Evolutionary conservation across 1,140 invertebrate genomes (phyloP).

Genomic region (Chironomus striatipennis): DNA sequence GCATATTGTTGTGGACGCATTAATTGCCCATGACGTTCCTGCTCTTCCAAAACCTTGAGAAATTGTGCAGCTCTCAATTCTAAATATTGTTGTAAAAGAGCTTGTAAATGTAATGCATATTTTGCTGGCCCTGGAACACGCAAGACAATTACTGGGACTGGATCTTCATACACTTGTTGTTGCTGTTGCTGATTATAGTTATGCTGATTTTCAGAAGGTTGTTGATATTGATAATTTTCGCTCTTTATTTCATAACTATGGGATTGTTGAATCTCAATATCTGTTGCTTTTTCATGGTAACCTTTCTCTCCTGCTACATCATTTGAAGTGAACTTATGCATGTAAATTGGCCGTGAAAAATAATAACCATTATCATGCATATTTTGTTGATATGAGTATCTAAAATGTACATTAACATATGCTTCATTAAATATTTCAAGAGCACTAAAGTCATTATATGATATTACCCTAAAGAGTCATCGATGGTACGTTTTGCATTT

Average conservation of each 20-base stretch:
- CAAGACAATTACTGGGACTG: conserved; percentile 38
- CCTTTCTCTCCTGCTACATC: conserved; percentile 30
- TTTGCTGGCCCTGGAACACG: conserved; percentile 38
- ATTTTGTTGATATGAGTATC: background rate
- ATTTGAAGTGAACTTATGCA: conserved; percentile 26
- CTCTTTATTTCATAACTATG: conserved; percentile 39
- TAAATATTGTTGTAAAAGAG: conserved; percentile 37
- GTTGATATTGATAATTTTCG: conserved; percentile 29
- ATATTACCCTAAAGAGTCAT: conserved; percentile 37
- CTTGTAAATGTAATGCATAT: conserved; percentile 38
- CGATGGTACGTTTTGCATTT: conserved; percentile 38
- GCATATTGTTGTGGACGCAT: background rate
- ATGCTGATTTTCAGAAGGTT: background rate
- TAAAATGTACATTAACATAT: background rate
- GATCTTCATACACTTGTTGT: conserved; percentile 17
- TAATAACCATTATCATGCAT: background rate
- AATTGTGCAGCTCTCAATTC: conserved; percentile 39
- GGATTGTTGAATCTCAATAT: conserved; percentile 37
- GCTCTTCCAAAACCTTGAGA: conserved; percentile 34
- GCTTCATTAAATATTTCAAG: background rate
- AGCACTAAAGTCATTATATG: conserved; percentile 4
- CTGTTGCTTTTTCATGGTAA: background rate
- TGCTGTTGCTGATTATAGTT: conserved; percentile 16
- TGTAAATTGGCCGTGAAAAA: background rate
- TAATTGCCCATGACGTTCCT: conserved; percentile 27